Evolutionary conservation across 2,888 invertebrate genomes (phyloP), one percentile per base, ranked within the genome.

Genomic region (Epicampocera succincta): DNA sequence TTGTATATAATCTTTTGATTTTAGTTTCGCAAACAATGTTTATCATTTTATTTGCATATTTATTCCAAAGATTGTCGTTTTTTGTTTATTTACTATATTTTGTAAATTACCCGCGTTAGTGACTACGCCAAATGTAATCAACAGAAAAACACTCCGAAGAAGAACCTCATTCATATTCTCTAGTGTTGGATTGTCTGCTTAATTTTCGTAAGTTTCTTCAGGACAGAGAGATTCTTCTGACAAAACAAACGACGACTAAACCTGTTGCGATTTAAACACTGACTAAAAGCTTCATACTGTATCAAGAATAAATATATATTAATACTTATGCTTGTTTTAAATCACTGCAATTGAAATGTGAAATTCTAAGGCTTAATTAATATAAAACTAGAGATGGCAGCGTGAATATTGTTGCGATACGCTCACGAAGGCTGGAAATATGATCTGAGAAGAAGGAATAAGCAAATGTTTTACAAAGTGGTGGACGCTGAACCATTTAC

Each of bases 101-200:
- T 44, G 29, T 42, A 68, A 78, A 75, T 82, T 82, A 82, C 82
- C 82, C 48, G 78, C 82, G 13, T 78, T 78, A 66, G 71, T 71
- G 46, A 56, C 78, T 46, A 29, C 71, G 78, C 78, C 58, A 56
- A 82, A 52, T 15, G 46, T 42, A 56, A 78, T 75, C 74, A 82
- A 71, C 25, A 78, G 60, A 38, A 29, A 71, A 38, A 74, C 12
- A 66, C 48, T 75, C 71, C 74, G 74, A 19, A 75, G n/a, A 25
- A 78, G 60, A 74, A 74, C 71, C 44, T 29, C 42, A 29, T 66
- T 56, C 82, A 82, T 75, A 42, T 72, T 69, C 50, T 73, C 58
- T 52, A 44, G 4, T 46, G 15, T 19, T 46, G 21, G 0, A 9
- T n/a, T 66, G 21, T 40, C 58, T 58, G 6, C 48, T 17, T 19